Conservation (phyloP, 2,797 vertebrate genomes). For the Synaphobranchus kaupii region DNA sequence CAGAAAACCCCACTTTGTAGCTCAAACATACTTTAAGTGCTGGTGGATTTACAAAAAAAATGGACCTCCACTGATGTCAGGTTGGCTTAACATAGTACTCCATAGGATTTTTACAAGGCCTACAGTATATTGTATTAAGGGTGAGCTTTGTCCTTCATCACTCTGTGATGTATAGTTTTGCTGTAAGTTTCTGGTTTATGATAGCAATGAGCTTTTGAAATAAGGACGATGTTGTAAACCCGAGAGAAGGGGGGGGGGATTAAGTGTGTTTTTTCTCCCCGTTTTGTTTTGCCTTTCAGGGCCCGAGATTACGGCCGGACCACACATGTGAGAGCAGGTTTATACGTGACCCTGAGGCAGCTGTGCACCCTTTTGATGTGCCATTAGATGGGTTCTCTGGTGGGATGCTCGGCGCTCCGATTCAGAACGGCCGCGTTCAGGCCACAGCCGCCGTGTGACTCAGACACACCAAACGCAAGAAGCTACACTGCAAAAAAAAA, state of each 20-base stretch:
- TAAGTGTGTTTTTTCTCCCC: background rate
- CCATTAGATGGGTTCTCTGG: background rate
- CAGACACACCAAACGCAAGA: background rate
- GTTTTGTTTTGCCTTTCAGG: background rate
- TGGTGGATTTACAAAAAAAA: background rate
- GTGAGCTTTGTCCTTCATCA: no score
- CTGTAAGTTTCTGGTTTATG: background rate
- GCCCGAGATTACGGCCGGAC: constrained; percentile 20
- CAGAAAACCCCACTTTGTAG: background rate
- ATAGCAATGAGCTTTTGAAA: background rate
- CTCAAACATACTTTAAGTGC: constrained; percentile 8
- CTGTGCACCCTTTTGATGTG: constrained; percentile 21
- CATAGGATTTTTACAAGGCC: background rate
- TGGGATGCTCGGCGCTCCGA: background rate
- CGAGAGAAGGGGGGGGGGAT: background rate
- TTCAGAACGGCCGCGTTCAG: background rate
- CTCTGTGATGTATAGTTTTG: background rate
- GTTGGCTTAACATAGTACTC: background rate
- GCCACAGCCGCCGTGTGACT: background rate
- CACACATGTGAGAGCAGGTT: constrained; percentile 27
- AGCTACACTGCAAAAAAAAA: background rate
- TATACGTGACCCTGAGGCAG: constrained; percentile 6
- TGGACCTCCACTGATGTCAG: background rate
- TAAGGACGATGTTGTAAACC: background rate
- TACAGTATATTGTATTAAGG: background rate